Evolutionary conservation across 2,888 invertebrate genomes (phyloP).

Genomic region (Synergus gifuensis): DNA sequence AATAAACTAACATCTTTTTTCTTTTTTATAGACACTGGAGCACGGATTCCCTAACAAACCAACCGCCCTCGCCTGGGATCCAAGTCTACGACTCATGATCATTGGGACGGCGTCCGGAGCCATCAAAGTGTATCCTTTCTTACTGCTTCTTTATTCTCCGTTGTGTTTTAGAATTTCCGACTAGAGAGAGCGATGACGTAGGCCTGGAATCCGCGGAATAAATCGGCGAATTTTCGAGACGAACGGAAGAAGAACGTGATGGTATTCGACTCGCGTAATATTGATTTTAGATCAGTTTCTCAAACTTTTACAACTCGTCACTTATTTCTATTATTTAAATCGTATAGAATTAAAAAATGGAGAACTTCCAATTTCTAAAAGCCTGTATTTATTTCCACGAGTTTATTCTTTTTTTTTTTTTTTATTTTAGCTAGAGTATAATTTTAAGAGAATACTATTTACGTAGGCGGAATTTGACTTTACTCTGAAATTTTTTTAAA

Average conservation of each 20-base stretch:
- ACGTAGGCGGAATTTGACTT: background rate
- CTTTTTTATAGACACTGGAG: conserved; percentile 89
- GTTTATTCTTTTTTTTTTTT: background rate
- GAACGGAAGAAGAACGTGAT: background rate
- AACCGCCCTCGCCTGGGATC: conserved; percentile 95
- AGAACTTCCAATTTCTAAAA: background rate
- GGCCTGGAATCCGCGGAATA: background rate
- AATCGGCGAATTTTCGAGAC: conserved; percentile 11
- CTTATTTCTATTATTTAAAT: background rate
- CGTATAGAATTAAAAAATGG: background rate
- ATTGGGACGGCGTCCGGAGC: conserved; percentile 96
- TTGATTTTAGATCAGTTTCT: background rate
- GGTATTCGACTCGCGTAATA: background rate
- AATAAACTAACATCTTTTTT: conserved; percentile 27
- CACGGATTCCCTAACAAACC: conserved; percentile 99
- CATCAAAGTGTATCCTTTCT: conserved; percentile 87
- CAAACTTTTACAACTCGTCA: background rate
- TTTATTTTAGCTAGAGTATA: background rate
- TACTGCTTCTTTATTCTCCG: conserved; percentile 53
- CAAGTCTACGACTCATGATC: conserved; percentile 91
- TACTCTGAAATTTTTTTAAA: background rate
- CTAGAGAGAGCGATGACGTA: background rate
- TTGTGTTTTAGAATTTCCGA: conserved; percentile 14
- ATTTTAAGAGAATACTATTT: background rate
- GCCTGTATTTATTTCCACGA: background rate